Evolutionary conservation across 2,888 invertebrate species (phyloP).

Genomic region (Nomada lathburiana): DNA sequence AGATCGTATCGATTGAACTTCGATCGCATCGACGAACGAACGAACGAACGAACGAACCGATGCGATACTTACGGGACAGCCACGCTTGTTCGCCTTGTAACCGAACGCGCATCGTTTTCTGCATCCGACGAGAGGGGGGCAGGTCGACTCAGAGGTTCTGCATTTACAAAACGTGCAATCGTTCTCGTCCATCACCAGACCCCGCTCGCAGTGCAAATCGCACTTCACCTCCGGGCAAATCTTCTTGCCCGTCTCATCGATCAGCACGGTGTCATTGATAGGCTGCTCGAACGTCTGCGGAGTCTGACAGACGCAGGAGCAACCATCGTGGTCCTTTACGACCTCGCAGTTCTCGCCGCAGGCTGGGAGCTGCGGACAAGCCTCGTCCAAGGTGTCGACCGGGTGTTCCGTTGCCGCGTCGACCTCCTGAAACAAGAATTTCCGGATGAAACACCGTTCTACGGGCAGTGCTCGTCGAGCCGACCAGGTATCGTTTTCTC

Average conservation of each 20-base stretch:
- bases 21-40: no score
- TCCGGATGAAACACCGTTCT: neutral
- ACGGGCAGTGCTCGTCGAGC: neutral
- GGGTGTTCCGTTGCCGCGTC: constrained; percentile 28
- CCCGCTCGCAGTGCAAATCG: constrained; percentile 78
- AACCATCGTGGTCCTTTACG: constrained; percentile 75
- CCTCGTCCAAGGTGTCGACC: constrained; percentile 50
- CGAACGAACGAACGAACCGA: neutral
- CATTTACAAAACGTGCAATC: constrained; percentile 80
- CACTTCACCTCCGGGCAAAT: constrained; percentile 78
- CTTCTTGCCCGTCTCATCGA: constrained; percentile 58
- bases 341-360: constrained; percentile 74
- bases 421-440: constrained; percentile 30
- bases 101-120: constrained; percentile 79
- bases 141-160: constrained; percentile 72
- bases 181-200: constrained; percentile 78
- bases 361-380: constrained; percentile 72
- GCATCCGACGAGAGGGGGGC: constrained; percentile 74
- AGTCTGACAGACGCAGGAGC: constrained; percentile 76
- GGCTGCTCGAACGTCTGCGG: constrained; percentile 34
- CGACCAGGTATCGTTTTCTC: neutral
- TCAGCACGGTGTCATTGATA: constrained; percentile 35
- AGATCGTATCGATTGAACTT: neutral
- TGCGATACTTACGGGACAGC: constrained; percentile 77
- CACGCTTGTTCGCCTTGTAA: constrained; percentile 78